These are phyloP conservation scores for Sinelater perroti DNA, from an alignment of 2,888 invertebrate genomes.

Conservation along the genomic window DNA sequence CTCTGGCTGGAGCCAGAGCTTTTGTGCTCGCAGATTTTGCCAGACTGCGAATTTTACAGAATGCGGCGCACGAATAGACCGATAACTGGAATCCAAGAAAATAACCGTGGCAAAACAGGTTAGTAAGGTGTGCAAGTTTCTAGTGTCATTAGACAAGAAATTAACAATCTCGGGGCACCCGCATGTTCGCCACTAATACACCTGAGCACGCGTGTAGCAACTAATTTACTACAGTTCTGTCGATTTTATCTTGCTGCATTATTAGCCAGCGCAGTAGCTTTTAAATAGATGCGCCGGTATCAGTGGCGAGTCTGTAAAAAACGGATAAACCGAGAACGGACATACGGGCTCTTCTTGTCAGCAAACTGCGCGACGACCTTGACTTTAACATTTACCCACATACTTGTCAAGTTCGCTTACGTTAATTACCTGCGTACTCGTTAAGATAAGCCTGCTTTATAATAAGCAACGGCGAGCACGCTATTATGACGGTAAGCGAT, in stretches of 20 bases:
- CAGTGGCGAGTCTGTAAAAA: neutral
- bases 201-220: constrained; percentile 6
- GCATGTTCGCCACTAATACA: constrained; percentile 8
- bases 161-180: constrained; percentile 17
- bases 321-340: neutral
- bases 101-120: no score
- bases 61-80: no score
- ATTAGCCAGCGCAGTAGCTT: constrained; percentile 8
- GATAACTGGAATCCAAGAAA: no score
- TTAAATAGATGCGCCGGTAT: neutral
- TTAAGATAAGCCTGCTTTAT: no score
- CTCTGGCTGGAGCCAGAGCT: no score
- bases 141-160: constrained; percentile 1
- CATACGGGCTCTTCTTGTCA: constrained; percentile 3
- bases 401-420: neutral
- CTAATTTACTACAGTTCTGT: constrained; percentile 13
- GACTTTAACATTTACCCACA: constrained; percentile 6
- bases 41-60: no score
- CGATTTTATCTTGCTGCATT: constrained; percentile 7
- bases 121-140: constrained; percentile 5
- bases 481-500: no score
- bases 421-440: no score
- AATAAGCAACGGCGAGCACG: no score
- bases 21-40: no score
- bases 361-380: neutral